Base-by-base conservation (phyloP, 2,113 vertebrate genomes). In the Charadrius vociferus region DNA sequence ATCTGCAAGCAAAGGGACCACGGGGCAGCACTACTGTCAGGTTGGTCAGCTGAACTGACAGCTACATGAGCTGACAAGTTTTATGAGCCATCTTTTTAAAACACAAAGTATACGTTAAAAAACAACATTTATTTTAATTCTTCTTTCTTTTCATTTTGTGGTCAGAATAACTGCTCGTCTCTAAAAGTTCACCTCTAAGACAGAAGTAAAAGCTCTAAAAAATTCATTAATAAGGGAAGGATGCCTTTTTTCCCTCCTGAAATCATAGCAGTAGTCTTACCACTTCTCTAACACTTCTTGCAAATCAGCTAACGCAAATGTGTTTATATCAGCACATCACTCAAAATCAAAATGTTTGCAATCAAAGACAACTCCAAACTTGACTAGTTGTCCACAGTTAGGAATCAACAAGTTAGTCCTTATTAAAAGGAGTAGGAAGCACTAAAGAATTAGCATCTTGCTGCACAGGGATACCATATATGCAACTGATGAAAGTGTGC, bases 311-410 rank as follows among this genome's bases (percentile, higher is more conserved):
- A 92, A 74, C 0, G 1, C 66, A 94, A 94, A 95, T 82, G 50
- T 86, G 87, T 75, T 94, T 97, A 88, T 71, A 83, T 37, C 9
- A 16, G 81, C 83, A 70, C 0, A 0, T 80, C 93, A 95, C 47
- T 95, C 94, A 96, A 88, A 87, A 95, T 87, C 84, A 90, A 77
- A 90, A 86, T 83, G 41, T 95, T 94, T 90, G 85, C 87, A 88
- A 77, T 89, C 86, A 85, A 89, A 93, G 89, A 73, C 71, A 93
- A 71, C 41, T 85, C 71, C 74, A 80, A 82, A 88, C 84, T 70
- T 88, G 74, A 81, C 83, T 89, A 78, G 72, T 37, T 86, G 81
- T 85, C 78, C 93, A 93, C 70, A 73, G 78, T 49, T 66, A 81
- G 41, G 45, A 91, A 90, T 81, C 81, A 94, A 41, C 45, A 88